phyloP scores from a whole-genome alignment of 2,888 invertebrate species.

The Drosophila paramelanica region DNA sequence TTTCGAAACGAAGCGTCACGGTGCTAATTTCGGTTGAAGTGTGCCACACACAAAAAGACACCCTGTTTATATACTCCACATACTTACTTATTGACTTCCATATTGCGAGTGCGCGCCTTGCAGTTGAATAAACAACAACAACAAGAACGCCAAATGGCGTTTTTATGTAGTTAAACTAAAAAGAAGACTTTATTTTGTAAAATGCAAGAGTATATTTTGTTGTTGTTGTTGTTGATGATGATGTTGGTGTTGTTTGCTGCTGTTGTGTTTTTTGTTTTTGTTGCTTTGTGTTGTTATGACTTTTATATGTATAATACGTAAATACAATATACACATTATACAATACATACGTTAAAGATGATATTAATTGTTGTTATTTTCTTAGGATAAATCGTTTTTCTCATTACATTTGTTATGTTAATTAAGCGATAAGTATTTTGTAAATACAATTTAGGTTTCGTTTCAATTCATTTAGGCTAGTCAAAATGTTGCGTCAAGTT shows the following conservation, averaged over 20 bases:
- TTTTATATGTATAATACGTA: slow-evolving; percentile 68
- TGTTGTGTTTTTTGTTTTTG: slow-evolving; percentile 45
- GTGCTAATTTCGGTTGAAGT: slow-evolving; percentile 58
- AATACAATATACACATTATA: slow-evolving; percentile 73
- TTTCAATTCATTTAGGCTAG: slow-evolving; percentile 80
- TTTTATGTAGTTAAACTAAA: slow-evolving; percentile 80
- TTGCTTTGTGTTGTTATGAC: slow-evolving; percentile 61
- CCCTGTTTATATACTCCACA: slow-evolving; percentile 52
- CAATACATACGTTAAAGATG: slow-evolving; percentile 64
- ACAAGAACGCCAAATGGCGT: slow-evolving; percentile 39
- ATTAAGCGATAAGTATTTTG: slow-evolving; percentile 79
- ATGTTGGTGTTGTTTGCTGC: slow-evolving; percentile 36
- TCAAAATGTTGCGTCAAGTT: slow-evolving; percentile 71
- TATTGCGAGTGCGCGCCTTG: slow-evolving; percentile 20
- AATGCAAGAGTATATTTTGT: slow-evolving; percentile 82
- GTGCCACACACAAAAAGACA: slow-evolving; percentile 54
- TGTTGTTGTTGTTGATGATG: slow-evolving; percentile 40
- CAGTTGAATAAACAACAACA: slow-evolving; percentile 53
- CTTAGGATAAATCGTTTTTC: slow-evolving; percentile 61
- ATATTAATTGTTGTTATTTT: slow-evolving; percentile 50
- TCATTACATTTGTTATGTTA: slow-evolving; percentile 30
- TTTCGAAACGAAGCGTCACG: slow-evolving; percentile 63
- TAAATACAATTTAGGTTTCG: slow-evolving; percentile 74
- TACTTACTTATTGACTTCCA: slow-evolving; percentile 15
- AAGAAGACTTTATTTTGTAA: slow-evolving; percentile 82